Conservation (phyloP, 1,140 invertebrate genomes). For the Triops cancriformis region DNA sequence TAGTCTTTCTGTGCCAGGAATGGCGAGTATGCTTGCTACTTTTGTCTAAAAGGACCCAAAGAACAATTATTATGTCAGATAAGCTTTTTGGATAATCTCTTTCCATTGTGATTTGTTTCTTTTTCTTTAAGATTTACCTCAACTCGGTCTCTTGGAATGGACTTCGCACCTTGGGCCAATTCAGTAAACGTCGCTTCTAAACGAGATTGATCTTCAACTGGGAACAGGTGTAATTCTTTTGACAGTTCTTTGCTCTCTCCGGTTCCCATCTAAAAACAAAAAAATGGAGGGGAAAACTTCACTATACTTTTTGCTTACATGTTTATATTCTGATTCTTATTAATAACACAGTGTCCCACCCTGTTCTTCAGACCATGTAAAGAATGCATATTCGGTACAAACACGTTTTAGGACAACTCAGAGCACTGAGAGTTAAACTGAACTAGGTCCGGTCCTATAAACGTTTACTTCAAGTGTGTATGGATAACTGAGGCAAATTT, state of each 20-base stretch:
- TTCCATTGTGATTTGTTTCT: neutral
- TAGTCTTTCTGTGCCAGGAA: neutral
- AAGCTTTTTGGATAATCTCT: neutral
- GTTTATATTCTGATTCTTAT: too few relatives aligned
- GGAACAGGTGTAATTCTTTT: conserved; percentile 18
- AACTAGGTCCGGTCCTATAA: too few relatives aligned
- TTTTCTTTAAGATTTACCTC: neutral
- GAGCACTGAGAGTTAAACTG: too few relatives aligned
- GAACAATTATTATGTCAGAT: neutral
- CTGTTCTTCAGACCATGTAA: neutral
- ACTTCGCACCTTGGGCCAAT: neutral
- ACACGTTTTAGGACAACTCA: too few relatives aligned
- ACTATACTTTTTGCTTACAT: neutral
- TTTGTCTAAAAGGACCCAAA: conserved; percentile 1
- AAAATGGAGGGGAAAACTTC: neutral
- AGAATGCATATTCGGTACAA: neutral
- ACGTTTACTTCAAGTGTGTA: too few relatives aligned
- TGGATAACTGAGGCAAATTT: too few relatives aligned
- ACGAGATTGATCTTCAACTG: conserved; percentile 3
- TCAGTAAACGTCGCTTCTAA: neutral
- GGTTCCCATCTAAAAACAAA: conserved; percentile 7
- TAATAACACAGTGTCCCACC: neutral
- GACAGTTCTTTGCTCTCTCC: conserved; percentile 17
- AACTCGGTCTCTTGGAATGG: neutral
- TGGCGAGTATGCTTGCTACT: neutral